Conservation (phyloP, 2,888 invertebrate genomes). For the Mythimna albipuncta region DNA sequence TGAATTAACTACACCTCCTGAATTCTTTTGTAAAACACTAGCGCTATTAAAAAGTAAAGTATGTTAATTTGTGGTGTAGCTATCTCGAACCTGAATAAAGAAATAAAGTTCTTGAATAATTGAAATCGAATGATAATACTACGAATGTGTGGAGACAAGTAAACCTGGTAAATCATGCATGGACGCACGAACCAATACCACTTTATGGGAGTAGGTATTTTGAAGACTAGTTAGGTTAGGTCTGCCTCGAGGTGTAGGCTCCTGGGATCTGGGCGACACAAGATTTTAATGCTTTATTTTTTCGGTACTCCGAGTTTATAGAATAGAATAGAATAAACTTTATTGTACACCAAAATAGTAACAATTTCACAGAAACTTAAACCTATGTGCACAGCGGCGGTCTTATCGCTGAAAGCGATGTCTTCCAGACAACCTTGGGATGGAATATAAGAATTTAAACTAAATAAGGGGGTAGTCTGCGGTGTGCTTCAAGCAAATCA, state of each 20-base stretch:
- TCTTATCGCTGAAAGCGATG: no score
- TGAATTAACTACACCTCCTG: conserved; percentile 7
- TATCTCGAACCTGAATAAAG: conserved; percentile 35
- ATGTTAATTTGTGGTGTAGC: conserved; percentile 7
- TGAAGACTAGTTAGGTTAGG: no score
- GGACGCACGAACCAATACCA: not conserved
- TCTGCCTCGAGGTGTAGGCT: not conserved
- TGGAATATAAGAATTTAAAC: no score
- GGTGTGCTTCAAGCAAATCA: no score
- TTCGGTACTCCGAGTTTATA: no score
- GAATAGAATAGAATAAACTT: no score
- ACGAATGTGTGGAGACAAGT: conserved; percentile 46
- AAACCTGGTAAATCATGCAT: conserved; percentile 41
- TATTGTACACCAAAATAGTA: no score
- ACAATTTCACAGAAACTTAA: no score
- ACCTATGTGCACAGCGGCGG: no score
- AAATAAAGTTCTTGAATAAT: conserved; percentile 41
- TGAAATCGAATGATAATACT: conserved; percentile 43
- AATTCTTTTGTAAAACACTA: conserved; percentile 1
- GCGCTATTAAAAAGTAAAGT: conserved; percentile 3
- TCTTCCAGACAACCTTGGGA: no score
- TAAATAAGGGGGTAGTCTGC: no score
- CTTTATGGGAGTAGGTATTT: not conserved
- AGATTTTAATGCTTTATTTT: no score
- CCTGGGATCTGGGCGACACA: not conserved